A percentile compares a stretch with the other conserved stretches of the same genome.
Conservation (phyloP, 2,113 vertebrate species). For the Ranitomeya imitator region DNA sequence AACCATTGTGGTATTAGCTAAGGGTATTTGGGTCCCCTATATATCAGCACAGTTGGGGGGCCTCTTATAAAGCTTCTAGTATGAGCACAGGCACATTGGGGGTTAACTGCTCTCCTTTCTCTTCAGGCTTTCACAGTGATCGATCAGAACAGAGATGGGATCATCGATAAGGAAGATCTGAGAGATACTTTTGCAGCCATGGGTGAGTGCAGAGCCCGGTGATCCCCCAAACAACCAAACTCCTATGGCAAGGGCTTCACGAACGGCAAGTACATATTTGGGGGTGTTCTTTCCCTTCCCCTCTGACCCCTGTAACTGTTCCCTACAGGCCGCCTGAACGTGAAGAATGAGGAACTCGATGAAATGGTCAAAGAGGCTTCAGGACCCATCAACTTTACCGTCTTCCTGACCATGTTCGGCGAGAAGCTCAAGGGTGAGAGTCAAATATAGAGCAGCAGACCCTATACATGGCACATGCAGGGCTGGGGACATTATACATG, state of each 20-base stretch:
- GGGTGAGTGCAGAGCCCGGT: constrained; percentile 71
- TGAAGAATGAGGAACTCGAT: constrained; percentile 86
- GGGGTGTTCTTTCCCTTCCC: background rate
- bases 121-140: constrained; percentile 89
- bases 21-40: too few species aligned
- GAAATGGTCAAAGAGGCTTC: constrained; percentile 89
- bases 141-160: constrained; percentile 91
- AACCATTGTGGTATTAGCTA: too few species aligned
- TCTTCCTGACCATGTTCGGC: constrained; percentile 92
- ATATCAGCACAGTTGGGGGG: too few species aligned
- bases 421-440: constrained; percentile 88
- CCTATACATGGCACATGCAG: background rate
- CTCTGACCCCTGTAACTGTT: background rate
- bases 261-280: background rate
- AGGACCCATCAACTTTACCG: constrained; percentile 91
- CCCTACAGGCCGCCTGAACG: constrained; percentile 79
- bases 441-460: background rate
- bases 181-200: constrained; percentile 87
- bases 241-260: background rate
- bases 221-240: too few species aligned
- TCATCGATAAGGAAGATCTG: constrained; percentile 91
- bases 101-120: background rate
- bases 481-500: background rate
- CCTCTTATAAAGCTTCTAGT: too few species aligned
- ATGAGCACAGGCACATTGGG: too few species aligned